phyloP scores from a whole-genome alignment of 2,888 invertebrate genomes.

The Zhengitettix transpicula region DNA sequence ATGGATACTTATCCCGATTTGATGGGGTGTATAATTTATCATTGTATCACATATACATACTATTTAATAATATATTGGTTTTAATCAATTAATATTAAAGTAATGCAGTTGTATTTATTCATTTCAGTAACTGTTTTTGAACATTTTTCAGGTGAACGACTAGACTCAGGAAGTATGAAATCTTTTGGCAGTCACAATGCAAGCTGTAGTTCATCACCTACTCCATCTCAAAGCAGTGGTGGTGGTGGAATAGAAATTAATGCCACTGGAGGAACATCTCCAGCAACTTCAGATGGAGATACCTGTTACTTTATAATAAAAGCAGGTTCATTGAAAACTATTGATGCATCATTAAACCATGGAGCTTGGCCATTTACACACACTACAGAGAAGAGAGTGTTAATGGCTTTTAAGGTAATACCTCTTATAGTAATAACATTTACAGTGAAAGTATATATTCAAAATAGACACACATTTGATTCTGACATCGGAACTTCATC shows the following conservation, averaged over 20 bases:
- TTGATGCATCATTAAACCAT: constrained; percentile 37
- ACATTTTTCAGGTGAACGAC: constrained; percentile 2
- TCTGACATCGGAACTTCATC: no score
- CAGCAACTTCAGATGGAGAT: neutral
- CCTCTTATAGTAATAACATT: constrained; percentile 2
- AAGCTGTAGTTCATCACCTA: constrained; percentile 6
- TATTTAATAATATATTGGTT: no score
- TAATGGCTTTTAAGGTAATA: constrained; percentile 38
- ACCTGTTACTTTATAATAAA: constrained; percentile 40
- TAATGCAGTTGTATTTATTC: no score
- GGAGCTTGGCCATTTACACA: constrained; percentile 42
- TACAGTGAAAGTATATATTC: no score
- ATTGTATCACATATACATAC: no score
- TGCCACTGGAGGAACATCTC: neutral
- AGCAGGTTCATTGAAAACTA: constrained; percentile 34
- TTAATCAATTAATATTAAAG: no score
- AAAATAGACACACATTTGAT: no score
- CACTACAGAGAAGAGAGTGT: constrained; percentile 41
- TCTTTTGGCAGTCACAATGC: constrained; percentile 6
- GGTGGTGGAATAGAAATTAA: neutral
- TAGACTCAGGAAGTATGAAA: constrained; percentile 6
- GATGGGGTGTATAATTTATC: no score
- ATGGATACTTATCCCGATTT: no score
- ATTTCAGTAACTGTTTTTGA: no score
- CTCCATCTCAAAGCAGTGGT: constrained; percentile 7